Evolutionary conservation across 2,113 vertebrate species (phyloP), one percentile per base, ranked within the genome.

Genomic region (Phoenicopterus ruber): DNA sequence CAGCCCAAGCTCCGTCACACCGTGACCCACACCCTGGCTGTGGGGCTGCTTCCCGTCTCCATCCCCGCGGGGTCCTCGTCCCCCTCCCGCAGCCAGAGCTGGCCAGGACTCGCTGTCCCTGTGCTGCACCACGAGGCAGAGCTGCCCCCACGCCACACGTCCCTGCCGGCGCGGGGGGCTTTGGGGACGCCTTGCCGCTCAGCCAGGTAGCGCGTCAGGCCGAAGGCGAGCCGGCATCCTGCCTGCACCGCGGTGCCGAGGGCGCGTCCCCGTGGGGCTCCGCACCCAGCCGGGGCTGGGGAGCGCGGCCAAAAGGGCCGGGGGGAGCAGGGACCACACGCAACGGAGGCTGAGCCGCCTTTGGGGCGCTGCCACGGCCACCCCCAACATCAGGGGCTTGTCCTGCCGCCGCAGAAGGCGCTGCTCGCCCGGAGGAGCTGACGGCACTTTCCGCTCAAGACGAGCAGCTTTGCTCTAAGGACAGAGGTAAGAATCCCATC

Each of bases 231-330:
- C 15, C 1, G 4, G 44, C 26, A 12, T 6, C 46, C 47, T 47
- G 34, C 42, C 49, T 3, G 66, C 7, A 6, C 24, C 2, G 1
- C 0, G 1, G 65, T n/a, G 34, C 36, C 0, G 1, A 31, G 25
- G 13, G 26, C 59, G 7, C 14, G 62, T 69, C 57, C 32, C 11
- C 38, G 3, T 9, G 52, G 28, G 49, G 54, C 38, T 34, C 12
- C 0, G 10, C 50, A 22, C 22, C 22, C 42, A 29, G 29, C 22
- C 0, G 1, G 29, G n/a, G 9, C 50, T 9, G 31, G 14, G 26
- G 19, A 44, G 1, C 1, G 0, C 1, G 2, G 22, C 17, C 32
- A 65, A n/a, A 8, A 66, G 14, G 1, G 1, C 10, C 0, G 0
- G 3, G 19, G 44, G n/a, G 31, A 17, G 22, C 34, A 14, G 55